Base-by-base conservation (phyloP, 2,888 invertebrate genomes). In the Drosophila atripex region DNA sequence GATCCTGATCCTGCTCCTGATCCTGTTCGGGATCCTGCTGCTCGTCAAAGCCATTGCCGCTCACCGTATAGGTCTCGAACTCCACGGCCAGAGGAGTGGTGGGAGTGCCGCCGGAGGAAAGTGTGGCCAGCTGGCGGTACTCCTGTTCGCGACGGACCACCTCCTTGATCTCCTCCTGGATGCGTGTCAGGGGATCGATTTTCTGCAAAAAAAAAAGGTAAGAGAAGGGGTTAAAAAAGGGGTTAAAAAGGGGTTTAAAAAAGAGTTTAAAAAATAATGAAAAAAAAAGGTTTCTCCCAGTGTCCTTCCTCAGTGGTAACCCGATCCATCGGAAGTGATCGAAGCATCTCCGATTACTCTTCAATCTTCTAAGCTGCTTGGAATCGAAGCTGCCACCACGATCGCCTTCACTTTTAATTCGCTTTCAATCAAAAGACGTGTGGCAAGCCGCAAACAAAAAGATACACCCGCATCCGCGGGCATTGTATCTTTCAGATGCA, bases 81-180 rank as follows among this genome's bases (percentile, higher is more conserved):
- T 72, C 45, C 23, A 66, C 73, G n/a, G 25, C 72, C 2, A 71
- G 61, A 3, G 60, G 28, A 3, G 66, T 59, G 0, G 41, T 9
- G 11, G 55, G 43, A 4, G 25, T 52, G 1, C 38, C 28, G 1
- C 32, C 28, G 6, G 57, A 64, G 60, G 85, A 75, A 11, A 93
- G 77, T 90, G 92, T 89, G 18, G 45, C 68, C 91, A 92, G 78
- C 92, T 92, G 79, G 91, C 93, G 79, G 92, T 97, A 94, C 89
- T 96, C 97, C 88, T 95, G 93, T 91, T 98, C 98, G 76, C 97
- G 93, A 88, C 96, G 95, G 56, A 95, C 95, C 68, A 96, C 96
- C 92, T 96, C 96, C 86, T 95, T 95, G 86, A 98, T 97, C 93
- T 98, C 97, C 89, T 95, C 94, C 92, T 97, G 97, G 90, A 98